phyloP scores from a whole-genome alignment of 2,113 vertebrate species.

The Excalfactoria chinensis region DNA sequence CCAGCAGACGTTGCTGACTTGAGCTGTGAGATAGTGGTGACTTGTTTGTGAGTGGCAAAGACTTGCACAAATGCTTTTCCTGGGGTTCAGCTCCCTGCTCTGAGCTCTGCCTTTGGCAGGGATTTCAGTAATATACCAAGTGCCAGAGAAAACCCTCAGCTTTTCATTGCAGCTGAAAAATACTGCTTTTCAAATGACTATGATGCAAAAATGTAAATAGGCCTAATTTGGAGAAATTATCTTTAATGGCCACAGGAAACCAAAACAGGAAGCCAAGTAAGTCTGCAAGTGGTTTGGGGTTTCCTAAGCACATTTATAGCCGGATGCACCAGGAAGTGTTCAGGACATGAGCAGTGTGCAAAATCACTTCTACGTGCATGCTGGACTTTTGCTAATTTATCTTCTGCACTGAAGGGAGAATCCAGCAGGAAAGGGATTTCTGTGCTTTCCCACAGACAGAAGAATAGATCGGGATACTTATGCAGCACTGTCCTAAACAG shows the following conservation, averaged over 20 bases:
- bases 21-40: neutral
- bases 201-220: neutral
- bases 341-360: neutral
- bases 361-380: neutral
- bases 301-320: neutral
- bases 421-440: neutral
- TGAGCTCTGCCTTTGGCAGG: neutral
- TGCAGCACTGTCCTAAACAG: neutral
- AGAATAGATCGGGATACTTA: neutral
- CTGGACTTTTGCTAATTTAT: neutral
- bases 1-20: neutral
- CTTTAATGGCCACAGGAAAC: neutral
- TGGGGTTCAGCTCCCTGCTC: neutral
- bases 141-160: neutral
- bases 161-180: neutral
- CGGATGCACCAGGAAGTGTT: neutral
- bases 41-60: neutral
- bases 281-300: neutral
- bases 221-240: neutral
- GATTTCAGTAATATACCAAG: neutral
- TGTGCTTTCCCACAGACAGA: neutral
- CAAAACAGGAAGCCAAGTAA: neutral
- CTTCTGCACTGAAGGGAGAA: neutral
- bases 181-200: neutral
- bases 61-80: neutral